Conservation (phyloP, 2,113 vertebrate genomes). For the Xyrauchen texanus region DNA sequence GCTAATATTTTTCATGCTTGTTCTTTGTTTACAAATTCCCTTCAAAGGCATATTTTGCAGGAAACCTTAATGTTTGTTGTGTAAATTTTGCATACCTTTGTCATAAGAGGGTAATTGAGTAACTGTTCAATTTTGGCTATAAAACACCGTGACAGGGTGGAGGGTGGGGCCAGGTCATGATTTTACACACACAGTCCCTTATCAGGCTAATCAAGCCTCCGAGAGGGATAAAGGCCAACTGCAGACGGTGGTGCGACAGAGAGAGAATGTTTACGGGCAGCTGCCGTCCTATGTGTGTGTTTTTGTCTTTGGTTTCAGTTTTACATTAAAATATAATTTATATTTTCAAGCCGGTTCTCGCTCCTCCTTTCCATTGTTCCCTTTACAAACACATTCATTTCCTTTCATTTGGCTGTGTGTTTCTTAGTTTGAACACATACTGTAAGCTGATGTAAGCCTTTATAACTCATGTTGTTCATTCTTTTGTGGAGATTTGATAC, state of each 20-base stretch:
- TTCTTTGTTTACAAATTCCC: slow-evolving; percentile 73
- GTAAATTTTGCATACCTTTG: slow-evolving; percentile 67
- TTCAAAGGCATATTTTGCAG: slow-evolving; percentile 69
- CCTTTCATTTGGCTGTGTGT: slow-evolving; percentile 76
- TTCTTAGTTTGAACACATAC: slow-evolving; percentile 69
- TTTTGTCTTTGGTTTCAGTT: too few relatives aligned
- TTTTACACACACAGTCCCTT: too few relatives aligned
- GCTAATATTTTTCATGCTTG: slow-evolving; percentile 58
- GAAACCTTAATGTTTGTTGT: slow-evolving; percentile 69
- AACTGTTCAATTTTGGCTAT: slow-evolving; percentile 76
- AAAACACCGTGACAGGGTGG: too few relatives aligned
- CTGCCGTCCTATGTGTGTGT: too few relatives aligned
- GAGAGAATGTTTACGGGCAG: too few relatives aligned
- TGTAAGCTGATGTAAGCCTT: slow-evolving; percentile 70
- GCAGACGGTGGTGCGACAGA: too few relatives aligned
- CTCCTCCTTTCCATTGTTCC: too few relatives aligned
- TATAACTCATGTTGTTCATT: slow-evolving; percentile 65
- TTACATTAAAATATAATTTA: too few relatives aligned
- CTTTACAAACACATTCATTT: slow-evolving; percentile 78
- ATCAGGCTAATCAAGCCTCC: too few relatives aligned
- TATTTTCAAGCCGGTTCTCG: too few relatives aligned
- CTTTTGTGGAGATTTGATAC: slow-evolving; percentile 55
- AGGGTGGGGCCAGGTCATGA: too few relatives aligned
- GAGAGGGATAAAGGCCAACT: too few relatives aligned
- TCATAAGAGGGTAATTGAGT: slow-evolving; percentile 66